Percentiles rank a stretch among this genome's conserved stretches.
These are phyloP conservation scores for Pteruthius melanotis DNA, from an alignment of 2,113 vertebrate genomes.

Conservation along the genomic window DNA sequence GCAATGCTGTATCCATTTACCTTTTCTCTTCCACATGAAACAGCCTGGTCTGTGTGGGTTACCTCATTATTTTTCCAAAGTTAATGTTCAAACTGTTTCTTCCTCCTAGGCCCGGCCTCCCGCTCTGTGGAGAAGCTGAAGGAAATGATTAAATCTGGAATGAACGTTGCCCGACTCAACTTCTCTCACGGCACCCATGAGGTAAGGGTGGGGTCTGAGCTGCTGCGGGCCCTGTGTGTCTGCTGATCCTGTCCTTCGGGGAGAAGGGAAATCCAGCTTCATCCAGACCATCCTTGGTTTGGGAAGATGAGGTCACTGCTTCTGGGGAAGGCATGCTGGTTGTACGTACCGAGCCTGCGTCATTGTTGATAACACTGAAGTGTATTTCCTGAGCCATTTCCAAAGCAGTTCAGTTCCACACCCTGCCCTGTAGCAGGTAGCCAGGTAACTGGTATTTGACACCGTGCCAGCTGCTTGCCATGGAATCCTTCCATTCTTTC, in stretches of 20 bases:
- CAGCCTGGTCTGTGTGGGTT: not conserved
- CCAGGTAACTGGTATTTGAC: not conserved
- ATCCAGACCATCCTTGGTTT: not conserved
- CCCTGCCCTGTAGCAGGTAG: not conserved
- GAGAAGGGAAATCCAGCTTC: not conserved
- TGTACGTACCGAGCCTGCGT: accelerated
- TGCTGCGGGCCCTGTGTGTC: accelerated
- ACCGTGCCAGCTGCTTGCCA: not conserved
- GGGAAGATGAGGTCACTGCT: not conserved
- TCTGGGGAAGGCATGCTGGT: not conserved
- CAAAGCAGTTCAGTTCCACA: not conserved
- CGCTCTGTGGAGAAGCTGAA: slow-evolving; percentile 85
- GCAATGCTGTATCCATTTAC: not conserved
- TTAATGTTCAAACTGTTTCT: not conserved
- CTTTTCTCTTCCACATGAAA: not conserved
- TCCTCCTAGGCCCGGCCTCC: slow-evolving; percentile 86
- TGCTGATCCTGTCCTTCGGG: not conserved
- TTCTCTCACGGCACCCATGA: slow-evolving; percentile 98
- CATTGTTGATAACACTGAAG: not conserved
- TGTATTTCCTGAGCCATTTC: not conserved
- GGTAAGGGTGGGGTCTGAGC: slow-evolving; percentile 65
- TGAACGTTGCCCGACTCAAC: slow-evolving; percentile 97
- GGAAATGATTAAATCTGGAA: slow-evolving; percentile 97
- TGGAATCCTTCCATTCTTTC: not conserved
- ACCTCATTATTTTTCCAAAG: not conserved